phyloP scores from a whole-genome alignment of 2,888 invertebrate species.

The Tillus elongatus region DNA sequence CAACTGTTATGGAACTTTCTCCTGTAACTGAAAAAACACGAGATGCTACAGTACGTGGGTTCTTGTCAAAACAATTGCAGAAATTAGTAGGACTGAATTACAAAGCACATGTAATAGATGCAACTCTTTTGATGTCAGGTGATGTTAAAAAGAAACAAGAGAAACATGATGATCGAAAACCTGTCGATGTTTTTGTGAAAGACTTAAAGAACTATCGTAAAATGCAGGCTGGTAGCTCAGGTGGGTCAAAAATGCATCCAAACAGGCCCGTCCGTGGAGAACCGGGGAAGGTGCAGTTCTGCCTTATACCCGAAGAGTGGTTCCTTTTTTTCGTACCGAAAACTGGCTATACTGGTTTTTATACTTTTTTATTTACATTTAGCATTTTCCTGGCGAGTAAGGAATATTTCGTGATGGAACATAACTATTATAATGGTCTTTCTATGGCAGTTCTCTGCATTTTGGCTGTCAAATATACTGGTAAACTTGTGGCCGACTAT shows the following conservation, averaged over 20 bases:
- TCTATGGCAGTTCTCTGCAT: slow-evolving; percentile 58
- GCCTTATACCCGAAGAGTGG: slow-evolving; percentile 91
- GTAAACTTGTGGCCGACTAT: slow-evolving; percentile 54
- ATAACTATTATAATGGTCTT: slow-evolving; percentile 76
- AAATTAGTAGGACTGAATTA: no score
- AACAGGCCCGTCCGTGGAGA: slow-evolving; percentile 10
- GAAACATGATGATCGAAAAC: no score
- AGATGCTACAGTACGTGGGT: background rate
- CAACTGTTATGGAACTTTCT: no score
- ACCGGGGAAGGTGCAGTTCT: slow-evolving; percentile 42
- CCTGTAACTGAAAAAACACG: no score
- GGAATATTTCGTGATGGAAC: slow-evolving; percentile 89
- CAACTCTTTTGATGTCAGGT: no score
- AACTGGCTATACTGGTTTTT: slow-evolving; percentile 86
- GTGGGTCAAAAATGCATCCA: no score
- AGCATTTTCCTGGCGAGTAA: slow-evolving; percentile 81
- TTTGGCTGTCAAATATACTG: slow-evolving; percentile 58
- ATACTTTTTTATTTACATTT: slow-evolving; percentile 73
- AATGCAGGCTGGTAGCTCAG: no score
- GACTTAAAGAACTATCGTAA: no score
- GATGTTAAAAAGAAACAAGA: no score
- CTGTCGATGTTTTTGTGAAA: no score
- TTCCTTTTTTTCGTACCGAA: slow-evolving; percentile 88
- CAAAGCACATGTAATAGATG: no score
- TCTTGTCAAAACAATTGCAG: no score